These are phyloP conservation scores for Peromyscus nudipes DNA, from an alignment of 2,797 vertebrate genomes.

Conservation along the genomic window DNA sequence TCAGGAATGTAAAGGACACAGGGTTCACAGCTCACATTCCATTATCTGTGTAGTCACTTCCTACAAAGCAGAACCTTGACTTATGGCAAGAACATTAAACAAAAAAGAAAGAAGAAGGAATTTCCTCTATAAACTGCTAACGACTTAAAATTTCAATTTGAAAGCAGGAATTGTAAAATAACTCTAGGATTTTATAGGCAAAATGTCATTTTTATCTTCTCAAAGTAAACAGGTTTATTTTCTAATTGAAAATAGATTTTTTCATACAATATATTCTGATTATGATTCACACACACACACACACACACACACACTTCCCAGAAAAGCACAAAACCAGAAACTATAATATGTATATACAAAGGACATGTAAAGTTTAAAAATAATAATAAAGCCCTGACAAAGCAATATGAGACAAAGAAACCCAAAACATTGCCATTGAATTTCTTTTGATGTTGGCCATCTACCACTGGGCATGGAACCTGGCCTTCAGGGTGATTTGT, in stretches of 20 bases:
- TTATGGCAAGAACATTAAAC: no score
- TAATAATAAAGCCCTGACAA: neutral
- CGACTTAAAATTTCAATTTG: constrained; percentile 22
- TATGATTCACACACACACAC: neutral
- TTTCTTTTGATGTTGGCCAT: neutral
- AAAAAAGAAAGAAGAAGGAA: neutral
- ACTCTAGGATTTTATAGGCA: neutral
- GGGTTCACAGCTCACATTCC: neutral
- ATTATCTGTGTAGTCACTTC: neutral
- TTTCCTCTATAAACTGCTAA: neutral
- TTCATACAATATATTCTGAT: neutral
- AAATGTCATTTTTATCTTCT: neutral
- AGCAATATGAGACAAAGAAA: neutral
- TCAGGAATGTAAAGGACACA: neutral
- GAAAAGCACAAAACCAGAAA: neutral
- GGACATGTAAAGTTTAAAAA: neutral
- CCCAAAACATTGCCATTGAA: neutral
- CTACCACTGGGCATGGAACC: neutral
- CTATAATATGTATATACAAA: neutral
- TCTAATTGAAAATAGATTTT: neutral
- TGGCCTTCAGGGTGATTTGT: neutral
- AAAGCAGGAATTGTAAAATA: neutral
- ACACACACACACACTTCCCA: neutral
- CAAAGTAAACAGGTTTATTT: constrained; percentile 4
- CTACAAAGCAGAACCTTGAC: neutral